Base-by-base conservation (phyloP, 2,888 invertebrate species). In the Plusia festucae region DNA sequence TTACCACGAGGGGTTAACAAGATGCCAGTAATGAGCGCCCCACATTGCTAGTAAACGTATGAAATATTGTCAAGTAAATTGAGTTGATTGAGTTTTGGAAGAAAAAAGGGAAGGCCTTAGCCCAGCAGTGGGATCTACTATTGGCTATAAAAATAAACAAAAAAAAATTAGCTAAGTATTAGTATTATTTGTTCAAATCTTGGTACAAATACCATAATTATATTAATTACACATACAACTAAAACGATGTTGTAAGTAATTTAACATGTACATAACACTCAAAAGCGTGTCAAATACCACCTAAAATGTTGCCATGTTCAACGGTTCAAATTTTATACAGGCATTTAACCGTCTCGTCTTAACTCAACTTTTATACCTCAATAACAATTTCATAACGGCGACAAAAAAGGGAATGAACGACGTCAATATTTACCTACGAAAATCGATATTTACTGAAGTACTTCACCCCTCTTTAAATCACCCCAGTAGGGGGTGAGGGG, bases 401-500 rank as follows among this genome's bases (percentile, higher is more conserved):
- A 69, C 81, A 73, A 76, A 81, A 79, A 77, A 58, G 64, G 49
- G 63, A 83, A 82, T 82, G 84, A 84, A 74, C 80, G 82, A 76
- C 68, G 78, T 81, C 81, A 90, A 91, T 89, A 90, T 91, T 91
- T 91, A 86, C 84, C 79, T 82, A 82, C 76, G 82, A 81, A 86
- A 85, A 88, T 90, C 88, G 89, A 89, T 91, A 89, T 90, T 90
- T 88, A 85, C 89, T 74, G 70, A 82, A 82, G 86, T 85, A 85
- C 81, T 82, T 79, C 70, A 78, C 82, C 80, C 78, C 79, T 84
- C 78, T 84, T 84, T 89, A 89, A 89, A 88, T 87, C 89, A 87
- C 85, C 79, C 79, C 62, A 52, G 18, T 67, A 20, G 65, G 68
- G 63, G 62, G 58, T 30, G 73, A 78, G 79, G 82, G 85, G 83